Conservation (phyloP, 2,888 invertebrate species). For the Venusia cambrica region DNA sequence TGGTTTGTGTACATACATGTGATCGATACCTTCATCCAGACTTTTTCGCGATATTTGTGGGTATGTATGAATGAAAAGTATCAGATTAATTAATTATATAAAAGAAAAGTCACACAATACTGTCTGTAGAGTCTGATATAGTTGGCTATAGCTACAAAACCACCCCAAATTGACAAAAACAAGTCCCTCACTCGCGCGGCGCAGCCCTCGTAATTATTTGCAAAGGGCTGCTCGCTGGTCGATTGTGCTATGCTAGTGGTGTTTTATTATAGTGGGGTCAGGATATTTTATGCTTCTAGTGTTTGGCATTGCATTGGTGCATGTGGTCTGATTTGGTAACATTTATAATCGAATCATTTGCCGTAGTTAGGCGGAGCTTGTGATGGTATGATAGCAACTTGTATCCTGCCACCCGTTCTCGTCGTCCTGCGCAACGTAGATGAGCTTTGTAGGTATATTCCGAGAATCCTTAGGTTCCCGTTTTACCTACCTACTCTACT, state of each 20-base stretch:
- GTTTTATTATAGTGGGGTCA: slow-evolving; percentile 62
- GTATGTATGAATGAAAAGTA: slow-evolving; percentile 67
- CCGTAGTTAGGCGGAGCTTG: slow-evolving; percentile 1
- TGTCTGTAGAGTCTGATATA: slow-evolving; percentile 28
- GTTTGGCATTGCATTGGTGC: slow-evolving; percentile 11
- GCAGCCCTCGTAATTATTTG: slow-evolving; percentile 28
- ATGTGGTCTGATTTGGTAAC: slow-evolving; percentile 3
- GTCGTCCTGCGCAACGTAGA: no score
- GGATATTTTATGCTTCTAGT: slow-evolving; percentile 39
- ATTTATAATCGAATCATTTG: background rate
- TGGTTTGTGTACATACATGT: slow-evolving; percentile 64
- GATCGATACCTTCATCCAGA: slow-evolving; percentile 60
- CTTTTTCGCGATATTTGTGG: slow-evolving; percentile 49
- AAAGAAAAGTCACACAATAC: slow-evolving; percentile 27
- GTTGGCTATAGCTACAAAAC: slow-evolving; percentile 45
- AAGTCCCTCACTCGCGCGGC: slow-evolving; percentile 16
- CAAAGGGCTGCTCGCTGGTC: slow-evolving; percentile 27
- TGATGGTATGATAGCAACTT: no score
- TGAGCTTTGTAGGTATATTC: no score
- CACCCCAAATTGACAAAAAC: slow-evolving; percentile 40
- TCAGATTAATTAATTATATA: slow-evolving; percentile 25
- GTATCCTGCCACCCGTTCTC: no score
- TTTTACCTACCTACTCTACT: no score
- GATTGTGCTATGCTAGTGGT: slow-evolving; percentile 26
- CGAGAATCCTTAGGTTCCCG: no score